phyloP scores from a whole-genome alignment of 2,797 vertebrate species.

The Lepidocolaptes lacrymiger region DNA sequence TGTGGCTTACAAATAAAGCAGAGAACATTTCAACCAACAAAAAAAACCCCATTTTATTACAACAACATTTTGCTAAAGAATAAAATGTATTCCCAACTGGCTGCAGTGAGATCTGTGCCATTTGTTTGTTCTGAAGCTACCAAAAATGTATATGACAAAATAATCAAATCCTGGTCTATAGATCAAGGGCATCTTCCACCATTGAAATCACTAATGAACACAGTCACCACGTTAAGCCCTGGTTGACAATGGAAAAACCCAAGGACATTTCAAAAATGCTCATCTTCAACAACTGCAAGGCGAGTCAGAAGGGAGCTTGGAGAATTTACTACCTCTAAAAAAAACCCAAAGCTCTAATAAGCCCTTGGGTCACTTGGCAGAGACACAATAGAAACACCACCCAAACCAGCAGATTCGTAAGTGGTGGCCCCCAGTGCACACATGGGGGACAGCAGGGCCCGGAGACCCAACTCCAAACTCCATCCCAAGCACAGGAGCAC shows the following conservation, averaged over 20 bases:
- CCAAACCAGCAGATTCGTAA: background rate
- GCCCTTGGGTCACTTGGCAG: rapidly evolving
- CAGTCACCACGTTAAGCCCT: background rate
- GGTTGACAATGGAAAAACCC: background rate
- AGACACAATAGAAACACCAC: background rate
- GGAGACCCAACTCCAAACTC: background rate
- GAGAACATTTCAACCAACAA: slow-evolving; percentile 51
- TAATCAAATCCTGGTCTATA: background rate
- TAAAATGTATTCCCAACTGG: slow-evolving; percentile 53
- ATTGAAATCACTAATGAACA: background rate
- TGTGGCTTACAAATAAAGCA: slow-evolving; percentile 54
- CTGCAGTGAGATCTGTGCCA: background rate
- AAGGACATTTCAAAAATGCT: background rate
- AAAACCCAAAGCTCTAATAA: background rate
- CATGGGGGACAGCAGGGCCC: background rate
- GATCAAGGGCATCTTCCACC: slow-evolving; percentile 25
- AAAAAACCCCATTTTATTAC: slow-evolving; percentile 44
- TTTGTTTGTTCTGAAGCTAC: slow-evolving; percentile 26
- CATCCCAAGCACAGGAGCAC: rapidly evolving
- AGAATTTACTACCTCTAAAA: background rate
- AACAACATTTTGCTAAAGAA: slow-evolving; percentile 62
- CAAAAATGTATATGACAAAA: background rate
- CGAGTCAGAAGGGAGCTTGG: background rate
- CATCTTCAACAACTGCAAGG: background rate
- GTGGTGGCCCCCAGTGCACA: rapidly evolving